These are phyloP conservation scores for fruit fly (Drosophila melanogaster) DNA, from an alignment of 1,140 invertebrate species.

Conservation along the genomic window Release_6_plus_ISO1_MT NC_004354.4:7220501-7221000, in stretches of 20 bases:
- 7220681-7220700: slow-evolving; percentile 76
- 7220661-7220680: slow-evolving; percentile 78
- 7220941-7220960: neutral
- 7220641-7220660: slow-evolving; percentile 77
- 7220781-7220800: slow-evolving; percentile 52
- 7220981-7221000: no score
- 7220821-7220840: slow-evolving; percentile 42
- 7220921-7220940: neutral
- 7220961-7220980: neutral
- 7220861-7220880: neutral
- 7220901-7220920: no score
- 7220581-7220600: slow-evolving; percentile 14
- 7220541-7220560: slow-evolving; percentile 23
- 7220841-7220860: slow-evolving; percentile 62
- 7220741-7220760: slow-evolving; percentile 51
- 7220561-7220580: slow-evolving; percentile 2
- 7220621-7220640: slow-evolving; percentile 54
- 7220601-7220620: slow-evolving; percentile 60
- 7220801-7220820: slow-evolving; percentile 38
- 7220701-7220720: slow-evolving; percentile 10
- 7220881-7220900: slow-evolving; percentile 14
- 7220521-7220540: slow-evolving; percentile 33
- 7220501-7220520: slow-evolving; percentile 32
- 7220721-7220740: slow-evolving; percentile 53
- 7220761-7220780: slow-evolving; percentile 67